These are phyloP conservation scores for Serilophus lunatus DNA, from an alignment of 2,113 vertebrate species.

Conservation along the genomic window DNA sequence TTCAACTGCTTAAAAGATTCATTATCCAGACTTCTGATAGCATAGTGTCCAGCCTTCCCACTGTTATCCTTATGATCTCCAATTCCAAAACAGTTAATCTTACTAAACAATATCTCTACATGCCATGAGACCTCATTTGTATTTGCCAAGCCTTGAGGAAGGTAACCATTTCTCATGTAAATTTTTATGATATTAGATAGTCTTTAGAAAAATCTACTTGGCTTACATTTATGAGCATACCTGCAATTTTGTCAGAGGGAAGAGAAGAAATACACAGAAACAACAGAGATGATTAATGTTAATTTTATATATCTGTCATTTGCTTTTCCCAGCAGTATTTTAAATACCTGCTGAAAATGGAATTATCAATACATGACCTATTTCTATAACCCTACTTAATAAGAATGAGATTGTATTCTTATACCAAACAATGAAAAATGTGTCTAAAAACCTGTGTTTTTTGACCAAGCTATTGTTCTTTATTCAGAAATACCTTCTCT, in stretches of 20 bases:
- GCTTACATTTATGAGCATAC: background rate
- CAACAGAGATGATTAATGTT: background rate
- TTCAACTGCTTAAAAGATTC: background rate
- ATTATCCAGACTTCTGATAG: background rate
- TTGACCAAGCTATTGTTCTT: background rate
- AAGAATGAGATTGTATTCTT: background rate
- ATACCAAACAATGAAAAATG: accelerated
- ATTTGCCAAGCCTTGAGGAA: background rate
- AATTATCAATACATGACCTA: background rate
- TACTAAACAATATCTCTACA: background rate
- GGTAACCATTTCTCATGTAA: background rate
- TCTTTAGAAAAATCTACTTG: background rate
- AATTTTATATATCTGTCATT: background rate
- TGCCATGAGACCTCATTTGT: background rate
- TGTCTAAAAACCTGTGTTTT: background rate
- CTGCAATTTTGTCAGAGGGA: background rate
- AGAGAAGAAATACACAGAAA: background rate
- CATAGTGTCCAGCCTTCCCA: background rate
- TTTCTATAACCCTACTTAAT: background rate
- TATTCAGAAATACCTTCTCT: background rate
- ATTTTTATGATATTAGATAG: background rate
- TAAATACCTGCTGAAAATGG: background rate
- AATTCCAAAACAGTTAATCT: background rate
- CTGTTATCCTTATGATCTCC: background rate
- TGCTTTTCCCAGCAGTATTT: background rate